Conservation (phyloP, 53 echinoderm and acorn worm genomes). For the Luidia sarsii region DNA sequence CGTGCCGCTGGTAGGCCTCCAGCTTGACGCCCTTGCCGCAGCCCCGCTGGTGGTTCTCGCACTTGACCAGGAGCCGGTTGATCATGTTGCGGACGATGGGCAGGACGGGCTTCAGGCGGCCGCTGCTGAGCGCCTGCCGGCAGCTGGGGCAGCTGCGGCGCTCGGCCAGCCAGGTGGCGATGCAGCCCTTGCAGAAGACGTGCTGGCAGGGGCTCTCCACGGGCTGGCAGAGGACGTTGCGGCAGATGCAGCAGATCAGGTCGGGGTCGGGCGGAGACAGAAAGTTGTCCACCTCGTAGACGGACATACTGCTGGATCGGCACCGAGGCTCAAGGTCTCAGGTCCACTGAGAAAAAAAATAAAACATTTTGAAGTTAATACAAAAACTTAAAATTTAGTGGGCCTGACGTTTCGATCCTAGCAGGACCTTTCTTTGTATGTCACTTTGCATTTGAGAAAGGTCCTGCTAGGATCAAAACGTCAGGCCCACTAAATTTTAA, state of each 20-base stretch:
- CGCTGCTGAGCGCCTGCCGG: conserved; percentile 66
- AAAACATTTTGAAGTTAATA: too few species aligned
- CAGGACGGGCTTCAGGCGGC: conserved; percentile 88
- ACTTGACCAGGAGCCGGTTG: conserved; percentile 79
- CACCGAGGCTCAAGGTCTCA: too few species aligned
- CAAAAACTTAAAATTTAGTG: too few species aligned
- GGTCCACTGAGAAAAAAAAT: too few species aligned
- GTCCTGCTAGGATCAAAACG: too few species aligned
- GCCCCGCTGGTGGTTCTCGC: conserved; percentile 75
- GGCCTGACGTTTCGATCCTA: too few species aligned
- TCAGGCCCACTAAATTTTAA: too few species aligned
- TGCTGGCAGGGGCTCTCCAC: conserved; percentile 95
- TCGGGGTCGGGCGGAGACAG: conserved; percentile 85
- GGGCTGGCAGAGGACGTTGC: conserved; percentile 81
- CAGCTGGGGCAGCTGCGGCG: conserved; percentile 94
- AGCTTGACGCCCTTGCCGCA: conserved; percentile 73
- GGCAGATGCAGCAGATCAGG: conserved; percentile 94
- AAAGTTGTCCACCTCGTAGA: conserved; percentile 90
- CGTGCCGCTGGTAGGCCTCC: conserved; percentile 74
- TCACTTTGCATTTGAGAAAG: too few species aligned
- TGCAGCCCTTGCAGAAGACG: conserved; percentile 97
- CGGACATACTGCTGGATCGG: conserved; percentile 66
- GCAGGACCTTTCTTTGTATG: too few species aligned
- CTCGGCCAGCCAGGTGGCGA: conserved; percentile 86
- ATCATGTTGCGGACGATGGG: conserved; percentile 98